A percentile compares a stretch with the other conserved stretches of the same genome.
Conservation (phyloP, 2,888 invertebrate genomes). For the Pherbina coryleti region DNA sequence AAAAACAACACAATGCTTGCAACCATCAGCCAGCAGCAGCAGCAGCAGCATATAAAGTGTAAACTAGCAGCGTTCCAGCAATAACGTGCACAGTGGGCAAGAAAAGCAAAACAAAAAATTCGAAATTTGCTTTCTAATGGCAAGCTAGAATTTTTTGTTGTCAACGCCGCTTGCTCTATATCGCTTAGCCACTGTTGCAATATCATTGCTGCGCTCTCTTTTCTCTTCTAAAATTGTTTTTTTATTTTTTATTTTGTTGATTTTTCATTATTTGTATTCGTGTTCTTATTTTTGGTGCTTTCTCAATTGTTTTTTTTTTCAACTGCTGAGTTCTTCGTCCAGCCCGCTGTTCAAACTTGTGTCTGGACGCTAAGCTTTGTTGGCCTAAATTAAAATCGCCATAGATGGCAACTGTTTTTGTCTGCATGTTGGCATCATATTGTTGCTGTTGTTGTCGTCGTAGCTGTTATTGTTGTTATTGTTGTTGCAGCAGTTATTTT, state of each 20-base stretch:
- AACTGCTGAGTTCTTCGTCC: neutral
- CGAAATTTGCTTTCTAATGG: neutral
- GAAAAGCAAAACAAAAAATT: neutral
- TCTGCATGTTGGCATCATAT: neutral
- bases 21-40: neutral
- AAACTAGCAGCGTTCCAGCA: too few relatives aligned
- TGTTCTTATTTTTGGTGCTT: neutral
- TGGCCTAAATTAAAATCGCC: slow-evolving; percentile 47
- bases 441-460: slow-evolving; percentile 39
- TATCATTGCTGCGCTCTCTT: neutral
- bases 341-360: neutral
- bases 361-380: slow-evolving; percentile 9
- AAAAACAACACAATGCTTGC: neutral
- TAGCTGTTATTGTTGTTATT: slow-evolving; percentile 32
- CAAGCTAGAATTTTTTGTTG: too few relatives aligned
- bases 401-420: slow-evolving; percentile 44
- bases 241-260: neutral
- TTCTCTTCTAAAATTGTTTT: neutral
- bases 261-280: neutral
- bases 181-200: too few relatives aligned
- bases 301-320: neutral
- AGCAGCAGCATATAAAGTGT: neutral
- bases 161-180: too few relatives aligned
- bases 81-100: neutral
- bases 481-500: too few relatives aligned